phyloP scores from a whole-genome alignment of 2,888 invertebrate species.

The Ligdia adustata region DNA sequence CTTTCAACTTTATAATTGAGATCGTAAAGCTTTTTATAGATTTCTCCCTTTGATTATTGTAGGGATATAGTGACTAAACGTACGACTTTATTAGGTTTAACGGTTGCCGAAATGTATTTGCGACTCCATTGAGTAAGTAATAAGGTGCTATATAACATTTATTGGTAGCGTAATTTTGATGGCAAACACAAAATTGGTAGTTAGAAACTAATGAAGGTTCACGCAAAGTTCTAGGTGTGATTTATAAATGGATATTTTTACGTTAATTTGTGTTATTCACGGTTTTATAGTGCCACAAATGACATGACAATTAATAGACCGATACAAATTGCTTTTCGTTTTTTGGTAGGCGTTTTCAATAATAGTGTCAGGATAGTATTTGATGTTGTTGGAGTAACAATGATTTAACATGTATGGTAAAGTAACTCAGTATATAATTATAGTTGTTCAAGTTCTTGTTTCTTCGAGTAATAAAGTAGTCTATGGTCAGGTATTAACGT shows the following conservation, averaged over 20 bases:
- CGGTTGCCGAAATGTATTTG: neutral
- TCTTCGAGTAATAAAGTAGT: no score
- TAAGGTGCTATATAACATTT: conserved; percentile 24
- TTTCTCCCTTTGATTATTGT: conserved; percentile 1
- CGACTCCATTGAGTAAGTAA: neutral
- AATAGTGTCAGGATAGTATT: no score
- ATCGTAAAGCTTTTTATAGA: conserved; percentile 8
- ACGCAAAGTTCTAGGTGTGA: conserved; percentile 46
- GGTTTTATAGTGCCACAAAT: conserved; percentile 48
- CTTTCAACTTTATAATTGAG: conserved; percentile 15
- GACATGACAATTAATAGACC: conserved; percentile 44
- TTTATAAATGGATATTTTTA: conserved; percentile 44
- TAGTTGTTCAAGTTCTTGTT: no score
- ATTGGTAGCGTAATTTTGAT: conserved; percentile 25
- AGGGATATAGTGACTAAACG: conserved; percentile 23
- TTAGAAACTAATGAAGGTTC: conserved; percentile 44
- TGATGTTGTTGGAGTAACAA: no score
- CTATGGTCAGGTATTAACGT: no score
- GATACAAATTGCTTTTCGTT: conserved; percentile 18
- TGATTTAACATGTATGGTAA: no score
- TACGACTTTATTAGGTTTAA: conserved; percentile 6
- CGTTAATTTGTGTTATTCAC: conserved; percentile 43
- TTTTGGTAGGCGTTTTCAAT: conserved; percentile 20
- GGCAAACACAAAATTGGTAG: conserved; percentile 42
- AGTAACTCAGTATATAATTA: no score